Conservation (phyloP, 2,888 invertebrate genomes). For the Dicycla oo region DNA sequence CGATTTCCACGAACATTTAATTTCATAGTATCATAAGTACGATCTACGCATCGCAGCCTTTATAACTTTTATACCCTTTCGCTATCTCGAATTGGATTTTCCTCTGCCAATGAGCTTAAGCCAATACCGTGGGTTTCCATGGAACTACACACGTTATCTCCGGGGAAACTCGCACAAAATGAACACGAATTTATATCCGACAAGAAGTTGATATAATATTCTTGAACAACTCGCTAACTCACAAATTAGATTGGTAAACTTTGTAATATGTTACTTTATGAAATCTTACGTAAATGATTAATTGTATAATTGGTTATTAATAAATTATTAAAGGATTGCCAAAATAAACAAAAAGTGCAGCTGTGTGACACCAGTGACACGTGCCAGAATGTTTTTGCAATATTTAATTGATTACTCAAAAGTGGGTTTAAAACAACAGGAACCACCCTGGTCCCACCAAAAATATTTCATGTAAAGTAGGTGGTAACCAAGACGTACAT, state of each 20-base stretch:
- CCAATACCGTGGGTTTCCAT: slow-evolving; percentile 37
- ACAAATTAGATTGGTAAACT: slow-evolving; percentile 47
- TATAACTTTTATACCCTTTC: slow-evolving; percentile 55
- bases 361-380: background rate
- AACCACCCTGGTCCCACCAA: background rate
- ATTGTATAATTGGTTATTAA: slow-evolving; percentile 11
- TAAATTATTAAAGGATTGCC: background rate
- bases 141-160: slow-evolving; percentile 47
- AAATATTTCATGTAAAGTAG: too few species aligned
- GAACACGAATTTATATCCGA: slow-evolving; percentile 28
- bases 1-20: slow-evolving; percentile 32
- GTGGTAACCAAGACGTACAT: too few species aligned
- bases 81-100: slow-evolving; percentile 58
- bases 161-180: slow-evolving; percentile 13
- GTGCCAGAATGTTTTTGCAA: background rate
- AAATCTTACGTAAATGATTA: slow-evolving; percentile 16
- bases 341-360: slow-evolving; percentile 14
- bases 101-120: slow-evolving; percentile 54
- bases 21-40: slow-evolving; percentile 50
- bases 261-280: slow-evolving; percentile 27
- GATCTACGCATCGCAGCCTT: slow-evolving; percentile 42
- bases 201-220: slow-evolving; percentile 28
- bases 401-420: background rate
- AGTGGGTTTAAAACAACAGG: background rate
- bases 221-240: slow-evolving; percentile 34